These are phyloP conservation scores for Ormyrus rosae DNA, from an alignment of 2,888 invertebrate genomes.

Conservation along the genomic window DNA sequence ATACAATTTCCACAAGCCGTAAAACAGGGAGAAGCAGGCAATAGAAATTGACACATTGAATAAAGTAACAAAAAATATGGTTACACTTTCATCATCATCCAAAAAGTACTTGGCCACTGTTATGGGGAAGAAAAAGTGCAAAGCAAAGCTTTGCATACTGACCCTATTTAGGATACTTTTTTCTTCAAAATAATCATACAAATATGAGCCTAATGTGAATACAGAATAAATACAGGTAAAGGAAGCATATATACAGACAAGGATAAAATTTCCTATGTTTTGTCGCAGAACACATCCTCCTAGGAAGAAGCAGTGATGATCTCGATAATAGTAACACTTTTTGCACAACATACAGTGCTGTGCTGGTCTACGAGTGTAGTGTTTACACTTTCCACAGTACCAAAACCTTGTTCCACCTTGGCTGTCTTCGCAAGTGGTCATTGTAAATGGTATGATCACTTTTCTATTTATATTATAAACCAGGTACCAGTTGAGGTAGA, in stretches of 20 bases:
- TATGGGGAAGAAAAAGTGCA: conserved; percentile 68
- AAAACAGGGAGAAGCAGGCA: conserved; percentile 62
- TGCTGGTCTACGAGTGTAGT: conserved; percentile 65
- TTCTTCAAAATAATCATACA: conserved; percentile 64
- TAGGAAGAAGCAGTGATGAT: conserved; percentile 70
- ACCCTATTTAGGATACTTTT: conserved; percentile 55
- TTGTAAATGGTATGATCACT: conserved; percentile 55
- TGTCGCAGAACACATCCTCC: conserved; percentile 67
- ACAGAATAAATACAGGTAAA: conserved; percentile 66
- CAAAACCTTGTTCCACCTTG: conserved; percentile 62
- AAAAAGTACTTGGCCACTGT: conserved; percentile 63
- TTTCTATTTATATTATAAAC: conserved; percentile 64
- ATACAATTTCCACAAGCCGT: conserved; percentile 67
- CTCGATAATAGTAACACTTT: conserved; percentile 68
- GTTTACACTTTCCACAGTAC: conserved; percentile 67
- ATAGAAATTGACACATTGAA: conserved; percentile 65
- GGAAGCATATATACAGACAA: conserved; percentile 68
- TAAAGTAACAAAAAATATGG: conserved; percentile 64
- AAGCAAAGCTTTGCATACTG: conserved; percentile 60
- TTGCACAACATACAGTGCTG: conserved; percentile 66
- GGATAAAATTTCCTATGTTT: conserved; percentile 69
- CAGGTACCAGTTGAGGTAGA: conserved; percentile 69
- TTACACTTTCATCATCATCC: conserved; percentile 59
- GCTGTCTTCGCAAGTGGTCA: conserved; percentile 34
- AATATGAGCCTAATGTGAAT: conserved; percentile 62